Conservation (phyloP, 2,888 invertebrate genomes). For the Micoletzkya japonica region DNA sequence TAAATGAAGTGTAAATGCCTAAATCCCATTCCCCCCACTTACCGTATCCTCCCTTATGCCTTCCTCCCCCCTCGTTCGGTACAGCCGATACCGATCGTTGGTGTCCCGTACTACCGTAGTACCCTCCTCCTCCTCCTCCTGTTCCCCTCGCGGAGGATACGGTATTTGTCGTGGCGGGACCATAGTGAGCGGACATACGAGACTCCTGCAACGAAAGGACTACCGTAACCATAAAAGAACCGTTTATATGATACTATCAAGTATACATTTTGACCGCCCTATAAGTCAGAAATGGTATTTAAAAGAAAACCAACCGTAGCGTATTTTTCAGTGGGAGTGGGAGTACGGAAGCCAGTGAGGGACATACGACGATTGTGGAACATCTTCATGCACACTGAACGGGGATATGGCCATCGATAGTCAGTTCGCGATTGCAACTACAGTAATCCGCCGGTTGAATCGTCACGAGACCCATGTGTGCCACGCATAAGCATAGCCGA, state of each 20-base stretch:
- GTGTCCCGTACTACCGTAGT: background rate
- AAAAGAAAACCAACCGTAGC: conserved; percentile 13
- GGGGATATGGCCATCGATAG: too few species aligned
- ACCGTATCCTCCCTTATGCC: background rate
- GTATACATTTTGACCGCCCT: too few species aligned
- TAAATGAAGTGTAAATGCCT: too few species aligned
- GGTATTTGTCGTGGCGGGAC: background rate
- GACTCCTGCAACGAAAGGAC: conserved; percentile 15
- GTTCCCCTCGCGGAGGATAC: conserved; percentile 6
- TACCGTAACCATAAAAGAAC: background rate
- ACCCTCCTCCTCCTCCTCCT: background rate
- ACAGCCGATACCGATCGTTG: conserved; percentile 11
- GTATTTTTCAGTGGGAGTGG: conserved; percentile 29
- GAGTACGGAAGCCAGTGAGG: conserved; percentile 17
- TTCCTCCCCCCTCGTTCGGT: conserved; percentile 8
- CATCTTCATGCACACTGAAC: conserved; percentile 27
- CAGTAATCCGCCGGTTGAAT: background rate
- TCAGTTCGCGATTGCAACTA: background rate
- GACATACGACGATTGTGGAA: conserved; percentile 11
- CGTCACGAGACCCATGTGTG: background rate
- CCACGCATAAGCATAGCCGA: background rate
- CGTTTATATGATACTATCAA: too few species aligned
- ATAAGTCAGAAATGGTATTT: background rate
- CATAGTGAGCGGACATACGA: conserved; percentile 14
- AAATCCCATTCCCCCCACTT: background rate